phyloP scores from a whole-genome alignment of 2,888 invertebrate genomes.

The Vesta saturnalis region DNA sequence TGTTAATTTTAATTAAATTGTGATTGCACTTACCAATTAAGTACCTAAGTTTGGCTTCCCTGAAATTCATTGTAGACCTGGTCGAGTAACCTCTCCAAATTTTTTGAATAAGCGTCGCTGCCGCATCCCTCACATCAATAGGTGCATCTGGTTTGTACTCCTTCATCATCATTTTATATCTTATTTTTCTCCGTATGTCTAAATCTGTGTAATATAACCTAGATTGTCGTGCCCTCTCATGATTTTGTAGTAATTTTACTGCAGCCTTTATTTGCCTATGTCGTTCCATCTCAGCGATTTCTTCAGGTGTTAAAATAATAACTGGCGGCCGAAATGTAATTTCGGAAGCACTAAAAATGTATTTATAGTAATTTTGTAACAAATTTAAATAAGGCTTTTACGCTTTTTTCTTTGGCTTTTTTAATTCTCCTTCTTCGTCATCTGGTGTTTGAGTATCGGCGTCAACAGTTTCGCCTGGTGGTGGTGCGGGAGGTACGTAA shows the following conservation, averaged over 20 bases:
- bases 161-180: slow-evolving; percentile 7
- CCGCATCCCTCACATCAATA: slow-evolving; percentile 38
- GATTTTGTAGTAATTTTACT: slow-evolving; percentile 60
- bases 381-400: background rate
- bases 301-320: slow-evolving; percentile 46
- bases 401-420: background rate
- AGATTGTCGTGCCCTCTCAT: slow-evolving; percentile 63
- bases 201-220: slow-evolving; percentile 53
- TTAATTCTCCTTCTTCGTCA: slow-evolving; percentile 1
- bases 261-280: slow-evolving; percentile 49
- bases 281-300: slow-evolving; percentile 44
- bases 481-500: slow-evolving; percentile 47
- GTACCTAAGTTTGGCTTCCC: slow-evolving; percentile 62
- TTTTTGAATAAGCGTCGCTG: slow-evolving; percentile 59
- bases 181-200: slow-evolving; percentile 14
- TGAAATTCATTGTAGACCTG: slow-evolving; percentile 59
- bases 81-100: slow-evolving; percentile 63
- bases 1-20: slow-evolving; percentile 4
- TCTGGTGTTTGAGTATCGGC: slow-evolving; percentile 11
- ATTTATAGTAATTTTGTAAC: background rate
- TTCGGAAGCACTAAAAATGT: background rate
- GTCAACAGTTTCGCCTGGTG: slow-evolving; percentile 34
- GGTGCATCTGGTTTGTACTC: slow-evolving; percentile 12
- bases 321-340: slow-evolving; percentile 13
- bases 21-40: slow-evolving; percentile 56